Conservation (phyloP, 2,113 vertebrate genomes). For the Podilymbus podiceps region DNA sequence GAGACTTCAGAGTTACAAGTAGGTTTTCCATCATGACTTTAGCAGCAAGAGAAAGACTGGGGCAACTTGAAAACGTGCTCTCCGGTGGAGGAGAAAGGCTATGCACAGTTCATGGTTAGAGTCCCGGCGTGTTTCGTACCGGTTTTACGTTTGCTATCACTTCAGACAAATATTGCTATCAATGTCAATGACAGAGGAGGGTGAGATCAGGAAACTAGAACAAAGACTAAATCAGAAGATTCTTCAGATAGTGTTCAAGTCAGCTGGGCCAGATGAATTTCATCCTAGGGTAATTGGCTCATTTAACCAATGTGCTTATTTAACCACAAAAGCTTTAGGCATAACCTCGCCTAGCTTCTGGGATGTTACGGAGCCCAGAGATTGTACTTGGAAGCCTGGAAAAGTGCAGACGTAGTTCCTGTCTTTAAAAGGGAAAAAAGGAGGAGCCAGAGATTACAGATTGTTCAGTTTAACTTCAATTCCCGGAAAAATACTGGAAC, state of each 20-base stretch:
- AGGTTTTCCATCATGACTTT: background rate
- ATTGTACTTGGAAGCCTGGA: conserved; percentile 3
- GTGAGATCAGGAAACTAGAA: background rate
- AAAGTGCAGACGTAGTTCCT: conserved; percentile 45
- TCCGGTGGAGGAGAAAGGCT: background rate
- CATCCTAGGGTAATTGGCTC: background rate
- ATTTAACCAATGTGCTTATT: too few relatives aligned
- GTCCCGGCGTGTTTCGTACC: background rate
- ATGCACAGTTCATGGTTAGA: background rate
- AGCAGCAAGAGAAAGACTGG: background rate
- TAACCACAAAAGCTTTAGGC: background rate
- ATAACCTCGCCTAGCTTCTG: background rate
- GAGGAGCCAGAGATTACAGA: conserved; percentile 50
- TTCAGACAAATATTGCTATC: background rate
- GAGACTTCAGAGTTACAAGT: background rate
- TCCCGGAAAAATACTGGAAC: conserved; percentile 64
- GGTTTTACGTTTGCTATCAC: background rate
- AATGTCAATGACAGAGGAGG: background rate
- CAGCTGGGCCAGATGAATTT: background rate
- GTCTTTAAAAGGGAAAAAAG: conserved; percentile 60
- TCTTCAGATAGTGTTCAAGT: background rate
- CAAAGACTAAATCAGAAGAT: background rate
- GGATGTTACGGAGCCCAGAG: background rate
- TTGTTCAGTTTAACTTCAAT: conserved; percentile 63
- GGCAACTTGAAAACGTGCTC: rapidly evolving